Conservation (phyloP, 2,888 invertebrate species). For the Eremobia ochroleuca region DNA sequence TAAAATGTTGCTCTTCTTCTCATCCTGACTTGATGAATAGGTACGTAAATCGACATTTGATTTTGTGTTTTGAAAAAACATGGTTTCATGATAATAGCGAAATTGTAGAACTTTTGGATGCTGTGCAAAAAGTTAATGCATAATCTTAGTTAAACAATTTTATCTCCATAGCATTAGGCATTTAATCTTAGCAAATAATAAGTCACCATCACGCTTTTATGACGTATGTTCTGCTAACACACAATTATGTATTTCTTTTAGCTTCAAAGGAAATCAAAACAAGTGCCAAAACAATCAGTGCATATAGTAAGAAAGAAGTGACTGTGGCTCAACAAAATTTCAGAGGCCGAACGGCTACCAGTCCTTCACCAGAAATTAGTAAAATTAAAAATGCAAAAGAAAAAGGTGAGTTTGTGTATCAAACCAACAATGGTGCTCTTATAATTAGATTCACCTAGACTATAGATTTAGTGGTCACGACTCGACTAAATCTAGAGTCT, state of each 20-base stretch:
- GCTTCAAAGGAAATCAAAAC: constrained; percentile 77
- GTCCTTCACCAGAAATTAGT: constrained; percentile 64
- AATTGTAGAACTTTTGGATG: constrained; percentile 1
- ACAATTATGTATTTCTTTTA: constrained; percentile 65
- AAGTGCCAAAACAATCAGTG: constrained; percentile 74
- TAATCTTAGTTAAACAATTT: constrained; percentile 14
- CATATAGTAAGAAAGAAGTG: constrained; percentile 70
- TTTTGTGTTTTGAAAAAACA: background rate
- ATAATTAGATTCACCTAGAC: background rate
- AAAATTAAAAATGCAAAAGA: constrained; percentile 69
- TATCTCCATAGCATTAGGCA: background rate
- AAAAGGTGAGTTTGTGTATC: constrained; percentile 69
- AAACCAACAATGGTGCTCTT: background rate
- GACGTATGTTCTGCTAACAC: constrained; percentile 12
- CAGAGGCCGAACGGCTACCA: constrained; percentile 68
- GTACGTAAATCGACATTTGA: background rate
- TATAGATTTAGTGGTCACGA: background rate
- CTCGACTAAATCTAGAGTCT: background rate
- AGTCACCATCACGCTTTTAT: constrained; percentile 4
- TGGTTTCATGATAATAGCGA: background rate
- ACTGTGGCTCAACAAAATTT: constrained; percentile 67
- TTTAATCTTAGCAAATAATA: constrained; percentile 34
- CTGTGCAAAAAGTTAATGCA: background rate
- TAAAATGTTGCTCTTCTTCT: background rate
- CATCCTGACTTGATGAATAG: background rate